phyloP scores from a whole-genome alignment of 2,797 vertebrate genomes.

The Momotus momota region DNA sequence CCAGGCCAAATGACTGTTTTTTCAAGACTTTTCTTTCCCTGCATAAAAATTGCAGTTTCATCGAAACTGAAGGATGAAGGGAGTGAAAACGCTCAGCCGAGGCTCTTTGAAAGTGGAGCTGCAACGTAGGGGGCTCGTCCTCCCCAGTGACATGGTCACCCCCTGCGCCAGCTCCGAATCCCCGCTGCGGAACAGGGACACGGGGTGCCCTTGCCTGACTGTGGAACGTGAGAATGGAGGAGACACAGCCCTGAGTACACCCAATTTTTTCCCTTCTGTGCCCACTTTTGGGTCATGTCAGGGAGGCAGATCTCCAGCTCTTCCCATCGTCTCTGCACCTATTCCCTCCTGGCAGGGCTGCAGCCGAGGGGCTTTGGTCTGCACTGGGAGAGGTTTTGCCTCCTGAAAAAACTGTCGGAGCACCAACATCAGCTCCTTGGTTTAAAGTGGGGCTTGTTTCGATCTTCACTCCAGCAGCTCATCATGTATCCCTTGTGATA shows the following conservation, averaged over 20 bases:
- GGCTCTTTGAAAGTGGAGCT: background rate
- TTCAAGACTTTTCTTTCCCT: background rate
- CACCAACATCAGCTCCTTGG: background rate
- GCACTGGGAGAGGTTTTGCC: background rate
- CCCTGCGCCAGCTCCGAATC: accelerated
- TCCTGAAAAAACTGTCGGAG: background rate
- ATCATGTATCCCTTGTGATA: accelerated
- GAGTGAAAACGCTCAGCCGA: background rate
- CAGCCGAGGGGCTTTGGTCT: accelerated
- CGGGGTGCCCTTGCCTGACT: accelerated
- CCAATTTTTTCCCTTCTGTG: accelerated
- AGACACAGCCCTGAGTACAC: accelerated
- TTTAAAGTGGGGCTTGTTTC: background rate
- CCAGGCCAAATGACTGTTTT: slow-evolving; percentile 16
- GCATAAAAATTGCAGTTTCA: slow-evolving; percentile 8
- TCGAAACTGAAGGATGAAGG: background rate
- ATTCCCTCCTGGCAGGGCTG: background rate
- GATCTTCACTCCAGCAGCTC: background rate
- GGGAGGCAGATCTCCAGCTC: background rate
- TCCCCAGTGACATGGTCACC: background rate
- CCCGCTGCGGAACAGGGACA: background rate
- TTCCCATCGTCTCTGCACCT: accelerated
- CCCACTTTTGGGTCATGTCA: accelerated
- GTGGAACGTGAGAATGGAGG: accelerated
- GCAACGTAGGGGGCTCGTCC: accelerated